Percentiles rank a stretch among this genome's conserved stretches.
phyloP scores from a whole-genome alignment of 2,113 vertebrate genomes.

The Phyllostomus discolor region DNA sequence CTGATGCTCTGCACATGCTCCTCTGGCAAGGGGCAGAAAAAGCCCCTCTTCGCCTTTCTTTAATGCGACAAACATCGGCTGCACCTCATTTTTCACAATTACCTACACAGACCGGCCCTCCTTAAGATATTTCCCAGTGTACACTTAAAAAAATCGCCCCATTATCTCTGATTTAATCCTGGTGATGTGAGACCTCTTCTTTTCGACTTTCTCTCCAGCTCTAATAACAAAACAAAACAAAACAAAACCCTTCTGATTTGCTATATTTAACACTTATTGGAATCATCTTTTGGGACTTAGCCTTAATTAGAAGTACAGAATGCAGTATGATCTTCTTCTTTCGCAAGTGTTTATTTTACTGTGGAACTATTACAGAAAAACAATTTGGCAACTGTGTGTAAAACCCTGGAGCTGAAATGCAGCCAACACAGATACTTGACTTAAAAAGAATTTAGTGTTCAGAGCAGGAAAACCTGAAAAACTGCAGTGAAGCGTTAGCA shows the following conservation, averaged over 20 bases:
- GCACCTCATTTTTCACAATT: constrained; percentile 31
- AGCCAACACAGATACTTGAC: constrained; percentile 49
- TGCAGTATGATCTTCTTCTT: background rate
- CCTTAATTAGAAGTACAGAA: constrained; percentile 42
- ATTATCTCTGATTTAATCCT: constrained; percentile 53
- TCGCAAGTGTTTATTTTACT: constrained; percentile 28
- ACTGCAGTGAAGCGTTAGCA: constrained; percentile 35
- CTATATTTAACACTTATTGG: constrained; percentile 5
- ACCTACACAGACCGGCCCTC: background rate
- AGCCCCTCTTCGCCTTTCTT: background rate
- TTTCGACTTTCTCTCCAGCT: constrained; percentile 9
- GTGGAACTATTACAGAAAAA: constrained; percentile 43
- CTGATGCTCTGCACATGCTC: background rate
- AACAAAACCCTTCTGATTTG: background rate
- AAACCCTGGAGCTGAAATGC: constrained; percentile 4
- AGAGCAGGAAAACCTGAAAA: constrained; percentile 65
- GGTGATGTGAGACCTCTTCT: background rate
- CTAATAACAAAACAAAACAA: background rate
- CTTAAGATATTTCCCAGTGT: background rate
- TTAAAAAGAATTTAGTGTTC: constrained; percentile 59
- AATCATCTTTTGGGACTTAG: constrained; percentile 9
- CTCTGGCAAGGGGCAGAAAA: background rate
- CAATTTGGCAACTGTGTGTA: constrained; percentile 46
- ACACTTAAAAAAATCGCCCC: constrained; percentile 29
- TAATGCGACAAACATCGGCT: background rate